Conservation (phyloP, 1,140 invertebrate genomes). For the Planococcus citri region DNA sequence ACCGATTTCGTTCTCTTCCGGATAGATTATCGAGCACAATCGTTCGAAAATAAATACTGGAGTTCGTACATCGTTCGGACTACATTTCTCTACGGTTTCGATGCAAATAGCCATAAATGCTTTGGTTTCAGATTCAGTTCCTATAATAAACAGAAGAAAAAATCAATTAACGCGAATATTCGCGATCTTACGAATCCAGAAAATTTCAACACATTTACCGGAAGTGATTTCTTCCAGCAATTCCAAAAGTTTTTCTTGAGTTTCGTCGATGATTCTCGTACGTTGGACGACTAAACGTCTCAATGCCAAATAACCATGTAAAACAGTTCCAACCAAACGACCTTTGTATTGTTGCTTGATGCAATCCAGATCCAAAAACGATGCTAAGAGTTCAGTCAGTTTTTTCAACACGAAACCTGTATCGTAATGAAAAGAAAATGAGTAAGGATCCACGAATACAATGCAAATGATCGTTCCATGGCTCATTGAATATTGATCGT, state of each 20-base stretch:
- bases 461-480: too few relatives aligned
- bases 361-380: constrained; percentile 66
- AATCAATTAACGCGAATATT: background rate
- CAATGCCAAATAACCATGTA: constrained; percentile 87
- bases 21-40: constrained; percentile 93
- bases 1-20: constrained; percentile 90
- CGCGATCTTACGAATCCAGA: background rate
- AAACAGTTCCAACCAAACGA: constrained; percentile 68
- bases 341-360: constrained; percentile 82
- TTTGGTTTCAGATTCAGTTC: constrained; percentile 89
- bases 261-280: constrained; percentile 89
- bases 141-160: constrained; percentile 35
- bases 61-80: constrained; percentile 80
- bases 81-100: constrained; percentile 88
- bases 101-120: constrained; percentile 96
- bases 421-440: constrained; percentile 21
- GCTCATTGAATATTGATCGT: too few relatives aligned
- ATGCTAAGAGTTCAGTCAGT: constrained; percentile 72
- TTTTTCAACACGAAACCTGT: constrained; percentile 69
- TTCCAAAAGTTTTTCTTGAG: constrained; percentile 88
- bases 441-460: too few relatives aligned
- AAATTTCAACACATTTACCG: constrained; percentile 38
- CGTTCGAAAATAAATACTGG: constrained; percentile 96
- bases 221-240: constrained; percentile 93
- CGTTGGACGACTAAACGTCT: constrained; percentile 84